A percentile compares a stretch with the other conserved stretches of the same genome.
Evolutionary conservation across 2,888 invertebrate genomes (phyloP).

Genomic region (Toxonevra muliebris): DNA sequence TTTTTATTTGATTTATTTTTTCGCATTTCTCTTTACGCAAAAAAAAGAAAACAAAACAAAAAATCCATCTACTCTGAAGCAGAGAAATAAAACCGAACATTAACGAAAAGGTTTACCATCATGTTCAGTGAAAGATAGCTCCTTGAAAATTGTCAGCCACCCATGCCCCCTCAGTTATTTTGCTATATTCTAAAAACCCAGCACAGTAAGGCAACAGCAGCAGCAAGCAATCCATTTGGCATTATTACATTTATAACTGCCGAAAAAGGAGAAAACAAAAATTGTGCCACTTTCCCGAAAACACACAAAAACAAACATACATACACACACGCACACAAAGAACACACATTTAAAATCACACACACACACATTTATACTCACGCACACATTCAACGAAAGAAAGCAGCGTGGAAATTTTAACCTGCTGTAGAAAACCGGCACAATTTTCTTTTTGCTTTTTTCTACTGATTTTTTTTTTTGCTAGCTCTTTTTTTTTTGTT

Average conservation of each 20-base stretch:
- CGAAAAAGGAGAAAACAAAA: constrained; percentile 15
- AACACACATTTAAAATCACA: background rate
- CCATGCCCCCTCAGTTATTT: too few species aligned
- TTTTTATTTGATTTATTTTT: constrained; percentile 58
- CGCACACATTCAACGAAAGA: constrained; percentile 35
- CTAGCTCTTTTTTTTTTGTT: background rate
- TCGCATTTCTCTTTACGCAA: constrained; percentile 39
- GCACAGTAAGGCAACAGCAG: too few species aligned
- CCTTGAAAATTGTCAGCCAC: too few species aligned
- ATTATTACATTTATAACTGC: constrained; percentile 29
- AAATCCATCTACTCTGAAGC: background rate
- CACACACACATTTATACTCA: constrained; percentile 26
- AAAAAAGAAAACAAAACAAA: too few species aligned
- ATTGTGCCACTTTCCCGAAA: constrained; percentile 25
- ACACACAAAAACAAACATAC: background rate
- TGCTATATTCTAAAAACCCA: too few species aligned
- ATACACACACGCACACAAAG: constrained; percentile 26
- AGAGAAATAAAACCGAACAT: too few species aligned
- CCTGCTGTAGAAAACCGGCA: constrained; percentile 44
- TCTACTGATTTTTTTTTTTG: constrained; percentile 7
- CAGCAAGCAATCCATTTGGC: constrained; percentile 23
- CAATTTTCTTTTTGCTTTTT: background rate
- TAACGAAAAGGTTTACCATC: too few species aligned
- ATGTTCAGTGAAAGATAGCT: too few species aligned
- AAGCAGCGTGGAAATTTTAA: constrained; percentile 46